phyloP scores from a whole-genome alignment of 2,888 invertebrate species.

The Julus scanicus region DNA sequence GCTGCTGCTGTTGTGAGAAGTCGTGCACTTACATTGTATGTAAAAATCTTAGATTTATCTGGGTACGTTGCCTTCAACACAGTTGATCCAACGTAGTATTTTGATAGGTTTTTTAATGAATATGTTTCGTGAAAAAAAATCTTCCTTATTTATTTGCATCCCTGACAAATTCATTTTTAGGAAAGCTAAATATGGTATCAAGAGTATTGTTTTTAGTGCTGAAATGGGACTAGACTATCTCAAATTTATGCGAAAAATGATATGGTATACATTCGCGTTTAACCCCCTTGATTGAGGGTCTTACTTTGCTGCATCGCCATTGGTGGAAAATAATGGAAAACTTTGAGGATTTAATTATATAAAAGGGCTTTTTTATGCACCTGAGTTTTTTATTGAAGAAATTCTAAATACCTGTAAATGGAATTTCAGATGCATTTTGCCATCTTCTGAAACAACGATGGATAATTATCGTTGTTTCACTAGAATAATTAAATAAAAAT shows the following conservation, averaged over 20 bases:
- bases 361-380: not conserved
- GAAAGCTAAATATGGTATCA: not conserved
- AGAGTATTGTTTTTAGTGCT: conserved; percentile 6
- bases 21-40: conserved; percentile 31
- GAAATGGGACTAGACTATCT: not conserved
- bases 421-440: too few relatives aligned
- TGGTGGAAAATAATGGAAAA: not conserved
- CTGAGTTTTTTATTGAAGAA: not conserved
- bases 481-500: too few relatives aligned
- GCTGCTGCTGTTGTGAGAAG: conserved; percentile 31
- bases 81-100: not conserved
- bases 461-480: too few relatives aligned
- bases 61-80: conserved; percentile 43
- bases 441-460: too few relatives aligned
- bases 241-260: not conserved
- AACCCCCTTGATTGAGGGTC: not conserved
- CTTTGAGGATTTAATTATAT: not conserved
- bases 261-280: not conserved
- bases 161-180: conserved; percentile 15
- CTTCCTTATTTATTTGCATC: not conserved
- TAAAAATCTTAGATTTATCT: not conserved
- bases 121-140: not conserved
- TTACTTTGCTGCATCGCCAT: not conserved
- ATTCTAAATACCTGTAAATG: too few relatives aligned
- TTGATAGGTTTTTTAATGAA: conserved; percentile 16